Percentiles rank a stretch among this genome's conserved stretches.
Conservation (phyloP, 92 coral and sea anemone species). For the Paragorgia papillata region DNA sequence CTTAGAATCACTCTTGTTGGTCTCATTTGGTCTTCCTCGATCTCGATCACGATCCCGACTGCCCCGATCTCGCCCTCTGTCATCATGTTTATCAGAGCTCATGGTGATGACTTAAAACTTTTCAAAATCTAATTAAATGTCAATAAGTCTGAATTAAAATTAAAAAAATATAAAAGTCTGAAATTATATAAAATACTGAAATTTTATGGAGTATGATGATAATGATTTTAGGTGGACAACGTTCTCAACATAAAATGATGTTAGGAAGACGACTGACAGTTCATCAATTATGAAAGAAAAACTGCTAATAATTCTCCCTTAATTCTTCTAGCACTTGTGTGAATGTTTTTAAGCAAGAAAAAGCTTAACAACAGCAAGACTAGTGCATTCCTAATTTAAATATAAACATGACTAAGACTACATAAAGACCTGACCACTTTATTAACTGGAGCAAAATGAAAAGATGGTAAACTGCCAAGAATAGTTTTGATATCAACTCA, state of each 20-base stretch:
- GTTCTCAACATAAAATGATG: too few species aligned
- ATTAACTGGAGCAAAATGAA: too few species aligned
- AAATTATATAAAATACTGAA: too few species aligned
- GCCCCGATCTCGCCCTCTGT: not conserved
- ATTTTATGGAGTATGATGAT: too few species aligned
- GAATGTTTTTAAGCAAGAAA: constrained; percentile 15
- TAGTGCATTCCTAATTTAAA: constrained; percentile 13
- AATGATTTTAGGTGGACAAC: too few species aligned
- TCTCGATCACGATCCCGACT: constrained; percentile 4
- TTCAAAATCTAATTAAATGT: too few species aligned
- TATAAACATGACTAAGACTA: not conserved
- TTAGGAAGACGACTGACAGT: constrained; percentile 41
- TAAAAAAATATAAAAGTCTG: not conserved
- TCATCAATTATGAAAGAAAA: not conserved
- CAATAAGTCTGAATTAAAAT: too few species aligned
- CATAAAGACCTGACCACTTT: too few species aligned
- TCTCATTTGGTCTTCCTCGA: constrained; percentile 50
- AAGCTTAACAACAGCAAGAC: constrained; percentile 34
- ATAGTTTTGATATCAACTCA: too few species aligned
- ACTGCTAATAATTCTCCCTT: constrained; percentile 42
- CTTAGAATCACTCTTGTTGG: constrained; percentile 85
- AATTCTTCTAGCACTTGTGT: constrained; percentile 24
- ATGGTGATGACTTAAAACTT: not conserved
- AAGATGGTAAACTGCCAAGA: too few species aligned
- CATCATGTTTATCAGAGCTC: constrained; percentile 33